phyloP scores from a whole-genome alignment of 2,888 invertebrate species.

The Pseudanteris insignis region DNA sequence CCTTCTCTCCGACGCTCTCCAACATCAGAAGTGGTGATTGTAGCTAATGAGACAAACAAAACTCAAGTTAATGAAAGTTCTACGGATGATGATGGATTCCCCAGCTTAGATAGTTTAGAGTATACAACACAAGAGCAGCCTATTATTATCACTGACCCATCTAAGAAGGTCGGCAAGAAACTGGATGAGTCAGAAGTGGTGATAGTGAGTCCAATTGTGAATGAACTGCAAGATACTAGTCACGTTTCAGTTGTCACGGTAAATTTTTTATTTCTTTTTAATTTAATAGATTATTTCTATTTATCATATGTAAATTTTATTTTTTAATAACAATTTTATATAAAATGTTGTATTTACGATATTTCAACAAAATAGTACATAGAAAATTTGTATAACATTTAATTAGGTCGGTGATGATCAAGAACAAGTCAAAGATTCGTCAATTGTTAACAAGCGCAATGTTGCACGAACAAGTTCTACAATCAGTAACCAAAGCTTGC shows the following conservation, averaged over 20 bases:
- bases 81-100: slow-evolving; percentile 78
- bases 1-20: slow-evolving; percentile 74
- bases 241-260: slow-evolving; percentile 91
- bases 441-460: slow-evolving; percentile 61
- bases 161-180: slow-evolving; percentile 71
- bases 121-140: slow-evolving; percentile 67
- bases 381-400: too few relatives aligned
- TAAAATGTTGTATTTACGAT: too few relatives aligned
- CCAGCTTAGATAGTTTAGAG: slow-evolving; percentile 80
- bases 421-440: slow-evolving; percentile 79
- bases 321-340: too few relatives aligned
- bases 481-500: slow-evolving; percentile 54
- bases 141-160: slow-evolving; percentile 63
- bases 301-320: too few relatives aligned
- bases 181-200: slow-evolving; percentile 88
- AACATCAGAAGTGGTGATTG: slow-evolving; percentile 80
- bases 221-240: slow-evolving; percentile 76
- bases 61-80: slow-evolving; percentile 74
- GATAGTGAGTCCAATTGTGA: slow-evolving; percentile 77
- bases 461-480: slow-evolving; percentile 59
- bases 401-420: slow-evolving; percentile 74
- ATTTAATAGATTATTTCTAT: too few relatives aligned
- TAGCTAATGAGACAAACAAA: slow-evolving; percentile 80
- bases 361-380: too few relatives aligned
- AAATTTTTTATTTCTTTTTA: too few relatives aligned